These are phyloP conservation scores for Liasis olivaceus DNA, from an alignment of 2,797 vertebrate genomes.

Conservation along the genomic window DNA sequence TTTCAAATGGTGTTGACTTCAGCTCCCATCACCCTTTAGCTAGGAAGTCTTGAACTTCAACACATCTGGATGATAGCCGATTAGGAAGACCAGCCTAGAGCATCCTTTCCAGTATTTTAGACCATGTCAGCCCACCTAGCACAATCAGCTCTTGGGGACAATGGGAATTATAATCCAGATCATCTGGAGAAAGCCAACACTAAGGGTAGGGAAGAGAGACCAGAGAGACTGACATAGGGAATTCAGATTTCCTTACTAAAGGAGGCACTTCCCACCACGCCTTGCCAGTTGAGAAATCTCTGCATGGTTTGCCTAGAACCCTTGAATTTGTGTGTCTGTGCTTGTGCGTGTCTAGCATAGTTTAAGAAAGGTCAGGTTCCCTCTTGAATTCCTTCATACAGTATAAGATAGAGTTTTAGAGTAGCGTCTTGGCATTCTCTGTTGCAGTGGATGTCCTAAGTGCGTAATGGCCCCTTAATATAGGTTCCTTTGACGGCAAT, in stretches of 20 bases:
- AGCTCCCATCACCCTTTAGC: background rate
- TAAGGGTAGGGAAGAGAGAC: fast-evolving
- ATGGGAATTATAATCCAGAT: background rate
- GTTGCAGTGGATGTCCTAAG: background rate
- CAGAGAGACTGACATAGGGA: background rate
- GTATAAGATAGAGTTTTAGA: background rate
- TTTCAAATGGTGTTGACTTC: background rate
- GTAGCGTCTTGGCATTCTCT: no score
- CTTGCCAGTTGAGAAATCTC: background rate
- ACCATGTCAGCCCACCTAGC: no score
- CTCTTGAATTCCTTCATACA: background rate
- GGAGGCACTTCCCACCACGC: background rate
- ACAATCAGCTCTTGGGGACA: background rate
- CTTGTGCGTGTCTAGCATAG: background rate
- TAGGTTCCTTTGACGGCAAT: background rate
- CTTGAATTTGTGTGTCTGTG: background rate
- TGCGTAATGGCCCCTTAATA: no score
- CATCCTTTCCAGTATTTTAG: background rate
- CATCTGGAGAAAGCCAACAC: background rate
- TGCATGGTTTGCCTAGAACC: background rate
- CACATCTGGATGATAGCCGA: background rate
- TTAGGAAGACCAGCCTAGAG: no score
- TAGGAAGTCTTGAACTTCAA: background rate
- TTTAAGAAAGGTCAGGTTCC: background rate
- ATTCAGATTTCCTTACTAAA: background rate